A percentile compares a stretch with the other conserved stretches of the same genome.
These are phyloP conservation scores for Dasyornis broadbenti DNA, from an alignment of 2,113 vertebrate genomes.

Conservation along the genomic window DNA sequence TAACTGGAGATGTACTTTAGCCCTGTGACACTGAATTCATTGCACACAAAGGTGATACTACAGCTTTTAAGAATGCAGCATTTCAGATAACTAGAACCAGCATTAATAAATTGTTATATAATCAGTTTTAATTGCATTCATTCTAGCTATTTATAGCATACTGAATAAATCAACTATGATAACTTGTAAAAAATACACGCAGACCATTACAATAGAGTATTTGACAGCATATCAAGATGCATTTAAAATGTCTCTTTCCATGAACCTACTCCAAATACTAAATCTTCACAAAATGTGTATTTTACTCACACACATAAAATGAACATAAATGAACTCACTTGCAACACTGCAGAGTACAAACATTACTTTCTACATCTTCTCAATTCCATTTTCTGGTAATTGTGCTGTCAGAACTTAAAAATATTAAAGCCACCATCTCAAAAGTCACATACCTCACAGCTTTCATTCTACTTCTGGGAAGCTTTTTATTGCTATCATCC, in stretches of 20 bases:
- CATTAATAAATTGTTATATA: accelerated
- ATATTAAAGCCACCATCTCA: background rate
- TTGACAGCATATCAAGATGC: background rate
- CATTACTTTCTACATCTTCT: background rate
- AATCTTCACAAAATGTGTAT: accelerated
- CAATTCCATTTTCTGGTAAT: background rate
- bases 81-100: background rate
- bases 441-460: conserved; percentile 23
- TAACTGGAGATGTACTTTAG: background rate
- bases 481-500: background rate
- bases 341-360: background rate
- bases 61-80: background rate
- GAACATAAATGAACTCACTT: accelerated
- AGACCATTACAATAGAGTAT: accelerated
- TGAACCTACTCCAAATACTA: background rate
- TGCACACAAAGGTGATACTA: background rate
- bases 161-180: accelerated
- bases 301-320: accelerated
- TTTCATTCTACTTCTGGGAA: background rate
- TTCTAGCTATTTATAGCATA: background rate
- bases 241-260: background rate
- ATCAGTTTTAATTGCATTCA: accelerated
- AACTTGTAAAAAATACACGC: background rate
- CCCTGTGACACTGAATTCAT: background rate
- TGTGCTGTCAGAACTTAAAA: background rate